Percentiles rank a stretch among this genome's conserved stretches.
These are phyloP conservation scores for Drosophila mettleri DNA, from an alignment of 2,888 invertebrate species.

Conservation along the genomic window DNA sequence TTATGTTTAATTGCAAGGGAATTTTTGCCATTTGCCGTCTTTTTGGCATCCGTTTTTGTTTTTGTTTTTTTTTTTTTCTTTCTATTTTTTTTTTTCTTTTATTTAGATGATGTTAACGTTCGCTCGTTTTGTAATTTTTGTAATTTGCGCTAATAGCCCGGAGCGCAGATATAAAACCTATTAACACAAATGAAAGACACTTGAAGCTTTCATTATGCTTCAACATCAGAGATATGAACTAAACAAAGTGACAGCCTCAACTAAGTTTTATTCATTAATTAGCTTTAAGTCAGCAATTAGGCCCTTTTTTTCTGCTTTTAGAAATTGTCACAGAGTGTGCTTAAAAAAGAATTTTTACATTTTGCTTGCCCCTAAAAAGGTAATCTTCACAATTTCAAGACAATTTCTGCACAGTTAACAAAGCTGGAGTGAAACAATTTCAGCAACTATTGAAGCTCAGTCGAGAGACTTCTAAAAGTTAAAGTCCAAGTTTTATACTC, in stretches of 20 bases:
- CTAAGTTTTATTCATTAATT: slow-evolving; percentile 10
- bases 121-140: slow-evolving; percentile 49
- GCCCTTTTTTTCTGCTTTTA: not conserved
- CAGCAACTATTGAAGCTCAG: too few relatives aligned
- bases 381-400: too few relatives aligned
- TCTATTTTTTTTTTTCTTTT: slow-evolving; percentile 4
- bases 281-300: not conserved
- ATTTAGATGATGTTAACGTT: slow-evolving; percentile 55
- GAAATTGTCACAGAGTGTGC: not conserved
- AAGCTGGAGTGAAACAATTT: too few relatives aligned
- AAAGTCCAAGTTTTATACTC: too few relatives aligned
- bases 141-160: slow-evolving; percentile 52
- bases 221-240: slow-evolving; percentile 12
- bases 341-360: not conserved
- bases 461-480: too few relatives aligned
- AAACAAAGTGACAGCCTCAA: slow-evolving; percentile 12
- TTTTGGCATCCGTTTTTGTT: slow-evolving; percentile 42
- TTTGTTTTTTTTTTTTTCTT: slow-evolving; percentile 10
- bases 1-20: slow-evolving; percentile 63
- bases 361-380: too few relatives aligned
- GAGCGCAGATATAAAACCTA: slow-evolving; percentile 33
- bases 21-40: slow-evolving; percentile 54
- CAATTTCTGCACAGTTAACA: too few relatives aligned
- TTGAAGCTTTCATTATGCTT: slow-evolving; percentile 27
- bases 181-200: slow-evolving; percentile 42